Evolutionary conservation across 2,113 vertebrate species (phyloP), one percentile per base, ranked within the genome.

Genomic region (Tylochromis polylepis): DNA sequence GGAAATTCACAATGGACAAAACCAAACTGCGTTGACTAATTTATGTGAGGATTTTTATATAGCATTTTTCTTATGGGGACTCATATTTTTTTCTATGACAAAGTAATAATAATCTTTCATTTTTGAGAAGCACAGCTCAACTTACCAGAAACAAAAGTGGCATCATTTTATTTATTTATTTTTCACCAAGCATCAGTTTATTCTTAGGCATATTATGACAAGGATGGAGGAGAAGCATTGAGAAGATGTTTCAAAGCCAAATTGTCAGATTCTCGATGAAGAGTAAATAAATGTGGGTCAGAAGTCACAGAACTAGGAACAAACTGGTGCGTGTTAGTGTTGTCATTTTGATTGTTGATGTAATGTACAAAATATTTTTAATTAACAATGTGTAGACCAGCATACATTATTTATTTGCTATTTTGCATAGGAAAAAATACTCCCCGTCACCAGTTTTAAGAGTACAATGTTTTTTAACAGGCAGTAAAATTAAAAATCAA

Each of bases 251-350:
- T 72, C 65, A 11, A 43, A 0, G n/a, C n/a, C 65, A 43, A 27
- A 72, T 27, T 72, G 65, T 14, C 65, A 70, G 8, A 43, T 41
- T 43, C 8, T 16, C 41, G 0, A 16, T 16, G 65, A 46, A 6
- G 14, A 72, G 46, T 24, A 43, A 72, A 43, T 24, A 5, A 70
- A 43, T 43, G n/a, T 0, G 38, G 65, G 65, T 70, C 0, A 27
- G 41, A 43, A 24, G 65, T 70, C 5, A 43, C n/a, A 70, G 38
- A 4, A 14, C 6, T 38, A 38, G 20, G 11, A 67, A 41, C 36
- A 43, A 41, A 2, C 20, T 12, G 8, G 2, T 6, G 0, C 0
- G 20, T n/a, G 51, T 5, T 55, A 9, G n/a, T 3, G 9, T 29
- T 75, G 41, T 20, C 41, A 11, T 29, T 0, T 8, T 75, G 2